Evolutionary conservation across 2,888 invertebrate genomes (phyloP).

Genomic region (Himalopsyche japonica): DNA sequence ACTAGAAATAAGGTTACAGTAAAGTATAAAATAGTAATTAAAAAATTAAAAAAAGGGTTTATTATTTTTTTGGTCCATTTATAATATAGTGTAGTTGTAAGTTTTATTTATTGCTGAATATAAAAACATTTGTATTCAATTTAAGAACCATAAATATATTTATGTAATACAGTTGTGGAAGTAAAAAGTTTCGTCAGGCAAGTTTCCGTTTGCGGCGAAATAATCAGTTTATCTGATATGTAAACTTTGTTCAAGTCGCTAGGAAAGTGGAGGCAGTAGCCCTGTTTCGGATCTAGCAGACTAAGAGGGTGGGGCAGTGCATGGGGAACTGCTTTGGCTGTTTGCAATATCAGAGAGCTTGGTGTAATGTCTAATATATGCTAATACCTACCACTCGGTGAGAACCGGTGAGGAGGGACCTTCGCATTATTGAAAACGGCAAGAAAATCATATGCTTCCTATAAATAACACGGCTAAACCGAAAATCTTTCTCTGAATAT

Average conservation of each 20-base stretch:
- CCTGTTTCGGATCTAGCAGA: not conserved
- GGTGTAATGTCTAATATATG: conserved; percentile 40
- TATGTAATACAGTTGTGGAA: not conserved
- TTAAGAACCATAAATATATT: not conserved
- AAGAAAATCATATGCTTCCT: conserved; percentile 6
- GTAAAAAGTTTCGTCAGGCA: not conserved
- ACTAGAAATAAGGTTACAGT: no score
- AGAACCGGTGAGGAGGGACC: conserved; percentile 1
- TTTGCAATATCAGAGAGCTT: conserved; percentile 36
- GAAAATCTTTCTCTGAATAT: not conserved
- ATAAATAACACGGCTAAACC: not conserved
- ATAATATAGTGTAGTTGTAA: no score
- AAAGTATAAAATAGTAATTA: no score
- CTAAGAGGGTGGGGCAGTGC: not conserved
- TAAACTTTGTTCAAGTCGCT: not conserved
- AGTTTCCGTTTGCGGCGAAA: not conserved
- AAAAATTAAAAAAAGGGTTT: no score
- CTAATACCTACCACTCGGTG: conserved; percentile 31
- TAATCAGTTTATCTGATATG: not conserved
- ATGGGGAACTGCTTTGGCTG: conserved; percentile 21
- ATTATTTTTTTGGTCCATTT: no score
- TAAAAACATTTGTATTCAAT: no score
- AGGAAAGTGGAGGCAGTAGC: not conserved
- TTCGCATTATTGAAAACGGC: conserved; percentile 30
- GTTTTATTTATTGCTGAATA: no score